A percentile compares a stretch with the other conserved stretches of the same genome.
Evolutionary conservation across 2,113 vertebrate genomes (phyloP).

Genomic region (Xerus inauris): DNA sequence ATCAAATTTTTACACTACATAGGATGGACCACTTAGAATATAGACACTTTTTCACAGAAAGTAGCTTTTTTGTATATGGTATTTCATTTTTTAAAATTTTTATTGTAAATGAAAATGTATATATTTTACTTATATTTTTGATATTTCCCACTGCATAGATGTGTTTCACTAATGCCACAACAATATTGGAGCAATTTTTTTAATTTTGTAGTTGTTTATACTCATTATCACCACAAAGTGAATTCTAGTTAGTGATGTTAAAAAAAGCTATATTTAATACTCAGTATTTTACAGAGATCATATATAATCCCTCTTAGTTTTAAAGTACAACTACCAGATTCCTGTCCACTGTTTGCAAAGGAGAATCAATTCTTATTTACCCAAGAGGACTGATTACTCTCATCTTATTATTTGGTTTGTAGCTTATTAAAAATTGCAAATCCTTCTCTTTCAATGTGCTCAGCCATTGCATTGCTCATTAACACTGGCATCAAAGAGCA

Average conservation of each 20-base stretch:
- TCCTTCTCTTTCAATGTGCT: neutral
- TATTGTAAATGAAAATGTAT: neutral
- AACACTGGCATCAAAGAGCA: neutral
- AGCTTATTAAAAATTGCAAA: neutral
- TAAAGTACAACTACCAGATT: neutral
- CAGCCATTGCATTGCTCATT: neutral
- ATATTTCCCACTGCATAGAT: neutral
- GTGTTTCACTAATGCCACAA: neutral
- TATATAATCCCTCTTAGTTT: neutral
- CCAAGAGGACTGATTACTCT: neutral
- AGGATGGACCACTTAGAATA: neutral
- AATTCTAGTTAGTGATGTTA: neutral
- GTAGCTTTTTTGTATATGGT: neutral
- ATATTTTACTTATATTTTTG: neutral
- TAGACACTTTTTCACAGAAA: neutral
- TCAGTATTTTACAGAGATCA: neutral
- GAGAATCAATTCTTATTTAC: neutral
- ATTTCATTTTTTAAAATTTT: neutral
- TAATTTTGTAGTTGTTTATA: neutral
- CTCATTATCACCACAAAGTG: neutral
- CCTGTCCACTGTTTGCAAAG: constrained; percentile 18
- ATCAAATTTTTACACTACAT: neutral
- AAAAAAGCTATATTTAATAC: neutral
- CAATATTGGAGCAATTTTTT: neutral
- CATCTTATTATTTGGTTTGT: neutral